These are phyloP conservation scores for Tanaodytes sp. DNA, from an alignment of 2,888 invertebrate species.

Conservation along the genomic window DNA sequence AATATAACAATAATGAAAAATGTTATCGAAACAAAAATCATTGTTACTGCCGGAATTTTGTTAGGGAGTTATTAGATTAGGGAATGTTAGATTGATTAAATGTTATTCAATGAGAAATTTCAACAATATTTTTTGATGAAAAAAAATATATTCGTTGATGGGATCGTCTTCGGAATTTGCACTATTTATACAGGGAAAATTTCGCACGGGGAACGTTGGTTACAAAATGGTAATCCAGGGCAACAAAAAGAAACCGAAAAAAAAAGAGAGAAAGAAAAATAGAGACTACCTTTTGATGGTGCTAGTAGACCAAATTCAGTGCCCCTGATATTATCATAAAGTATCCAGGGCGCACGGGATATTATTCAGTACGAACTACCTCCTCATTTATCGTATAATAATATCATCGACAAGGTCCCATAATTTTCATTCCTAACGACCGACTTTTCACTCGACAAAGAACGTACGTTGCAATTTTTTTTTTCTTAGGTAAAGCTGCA, in stretches of 20 bases:
- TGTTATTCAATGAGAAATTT: too few relatives aligned
- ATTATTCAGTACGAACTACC: constrained; percentile 45
- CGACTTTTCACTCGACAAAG: constrained; percentile 44
- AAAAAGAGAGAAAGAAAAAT: constrained; percentile 9
- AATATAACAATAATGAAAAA: too few relatives aligned
- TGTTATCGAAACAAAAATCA: too few relatives aligned
- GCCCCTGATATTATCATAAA: constrained; percentile 51
- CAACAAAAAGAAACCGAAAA: constrained; percentile 1
- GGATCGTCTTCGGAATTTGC: too few relatives aligned
- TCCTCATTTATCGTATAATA: constrained; percentile 49
- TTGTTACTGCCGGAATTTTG: too few relatives aligned
- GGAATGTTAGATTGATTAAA: too few relatives aligned
- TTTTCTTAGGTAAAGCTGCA: constrained; percentile 7
- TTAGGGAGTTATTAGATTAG: too few relatives aligned
- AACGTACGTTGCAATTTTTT: constrained; percentile 35
- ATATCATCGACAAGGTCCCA: constrained; percentile 47
- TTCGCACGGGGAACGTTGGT: too few relatives aligned
- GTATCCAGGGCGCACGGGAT: constrained; percentile 28
- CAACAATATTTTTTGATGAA: too few relatives aligned
- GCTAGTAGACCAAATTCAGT: constrained; percentile 34
- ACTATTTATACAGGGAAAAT: too few relatives aligned
- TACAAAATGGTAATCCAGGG: too few relatives aligned
- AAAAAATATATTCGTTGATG: too few relatives aligned
- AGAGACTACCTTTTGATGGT: constrained; percentile 10
- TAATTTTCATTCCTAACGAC: constrained; percentile 45